These are phyloP conservation scores for Daubentonia madagascariensis DNA, from an alignment of 2,113 vertebrate genomes.

Conservation along the genomic window DNA sequence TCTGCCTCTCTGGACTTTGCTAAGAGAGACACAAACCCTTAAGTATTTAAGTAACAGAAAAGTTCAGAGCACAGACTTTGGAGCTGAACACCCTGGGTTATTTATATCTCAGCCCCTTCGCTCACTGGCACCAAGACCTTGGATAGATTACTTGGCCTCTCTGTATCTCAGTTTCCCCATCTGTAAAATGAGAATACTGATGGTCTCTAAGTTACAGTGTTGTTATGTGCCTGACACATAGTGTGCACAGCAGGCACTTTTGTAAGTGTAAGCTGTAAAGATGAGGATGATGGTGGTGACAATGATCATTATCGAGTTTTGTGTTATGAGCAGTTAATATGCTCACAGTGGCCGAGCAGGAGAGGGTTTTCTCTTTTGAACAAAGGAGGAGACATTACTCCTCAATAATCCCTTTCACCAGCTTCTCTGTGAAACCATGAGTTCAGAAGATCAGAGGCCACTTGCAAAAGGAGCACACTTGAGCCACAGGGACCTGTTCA, in stretches of 20 bases:
- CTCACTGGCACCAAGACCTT: neutral
- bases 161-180: neutral
- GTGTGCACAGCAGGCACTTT: neutral
- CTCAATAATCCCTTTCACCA: neutral
- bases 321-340: neutral
- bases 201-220: too few species aligned
- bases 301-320: neutral
- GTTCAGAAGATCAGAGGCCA: neutral
- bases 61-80: neutral
- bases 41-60: neutral
- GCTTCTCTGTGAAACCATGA: neutral
- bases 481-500: too few species aligned
- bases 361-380: neutral
- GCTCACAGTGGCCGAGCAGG: neutral
- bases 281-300: neutral
- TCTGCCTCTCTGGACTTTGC: neutral
- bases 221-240: neutral
- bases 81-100: neutral
- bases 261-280: too few species aligned
- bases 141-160: neutral
- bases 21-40: neutral
- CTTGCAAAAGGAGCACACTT: neutral
- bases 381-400: neutral
- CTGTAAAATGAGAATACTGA: neutral
- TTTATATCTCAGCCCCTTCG: neutral